These are phyloP conservation scores for Lithodes maja DNA, from an alignment of 2,888 invertebrate species.

Conservation along the genomic window DNA sequence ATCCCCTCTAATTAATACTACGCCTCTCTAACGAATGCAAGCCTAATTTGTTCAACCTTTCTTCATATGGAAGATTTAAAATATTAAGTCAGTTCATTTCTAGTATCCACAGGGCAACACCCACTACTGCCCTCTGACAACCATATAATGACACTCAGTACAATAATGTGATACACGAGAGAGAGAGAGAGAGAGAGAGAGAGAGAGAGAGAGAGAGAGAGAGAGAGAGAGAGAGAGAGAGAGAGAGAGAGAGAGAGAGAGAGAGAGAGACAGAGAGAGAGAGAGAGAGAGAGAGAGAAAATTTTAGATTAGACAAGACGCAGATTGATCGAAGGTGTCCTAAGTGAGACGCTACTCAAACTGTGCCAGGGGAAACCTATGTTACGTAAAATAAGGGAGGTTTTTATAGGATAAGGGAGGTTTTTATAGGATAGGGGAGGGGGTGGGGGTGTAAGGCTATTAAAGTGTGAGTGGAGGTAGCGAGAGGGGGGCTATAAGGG, in stretches of 20 bases:
- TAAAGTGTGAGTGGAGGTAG: background rate
- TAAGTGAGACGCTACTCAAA: background rate
- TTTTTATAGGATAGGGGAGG: background rate
- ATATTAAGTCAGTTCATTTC: too few relatives aligned
- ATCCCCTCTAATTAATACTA: too few relatives aligned
- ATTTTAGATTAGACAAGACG: background rate
- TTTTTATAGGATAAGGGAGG: background rate
- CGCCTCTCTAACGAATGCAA: too few relatives aligned
- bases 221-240: background rate
- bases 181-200: background rate
- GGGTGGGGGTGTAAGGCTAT: background rate
- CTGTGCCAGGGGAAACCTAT: background rate
- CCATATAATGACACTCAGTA: background rate
- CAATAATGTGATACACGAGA: background rate
- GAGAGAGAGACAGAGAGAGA: slow-evolving; percentile 1
- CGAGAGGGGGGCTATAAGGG: background rate
- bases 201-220: background rate
- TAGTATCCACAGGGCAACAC: too few relatives aligned
- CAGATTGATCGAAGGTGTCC: background rate
- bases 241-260: slow-evolving; percentile 17
- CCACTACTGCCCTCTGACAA: too few relatives aligned
- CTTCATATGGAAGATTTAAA: too few relatives aligned
- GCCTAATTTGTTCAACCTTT: too few relatives aligned
- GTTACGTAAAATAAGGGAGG: background rate
- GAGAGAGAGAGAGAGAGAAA: slow-evolving; percentile 4